phyloP scores from a whole-genome alignment of 2,797 vertebrate genomes.

The Babyrousa celebensis region DNA sequence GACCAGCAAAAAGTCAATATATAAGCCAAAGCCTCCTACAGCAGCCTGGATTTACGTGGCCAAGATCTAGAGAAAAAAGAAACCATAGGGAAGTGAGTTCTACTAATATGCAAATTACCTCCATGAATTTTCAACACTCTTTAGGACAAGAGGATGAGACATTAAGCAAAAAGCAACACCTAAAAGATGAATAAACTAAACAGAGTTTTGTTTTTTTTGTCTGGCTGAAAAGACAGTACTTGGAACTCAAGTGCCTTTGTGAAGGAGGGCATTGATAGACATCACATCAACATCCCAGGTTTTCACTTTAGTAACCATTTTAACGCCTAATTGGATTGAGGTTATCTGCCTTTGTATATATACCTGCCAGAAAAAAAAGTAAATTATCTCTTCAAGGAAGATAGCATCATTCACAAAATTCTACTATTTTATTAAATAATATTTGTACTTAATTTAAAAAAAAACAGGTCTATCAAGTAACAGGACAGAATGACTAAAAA shows the following conservation, averaged over 20 bases:
- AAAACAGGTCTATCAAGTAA: background rate
- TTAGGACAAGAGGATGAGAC: slow-evolving; percentile 16
- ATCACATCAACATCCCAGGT: background rate
- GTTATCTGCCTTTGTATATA: background rate
- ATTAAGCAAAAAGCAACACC: background rate
- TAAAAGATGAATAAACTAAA: background rate
- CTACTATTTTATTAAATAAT: background rate
- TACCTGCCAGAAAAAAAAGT: background rate
- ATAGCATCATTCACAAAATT: slow-evolving; percentile 14
- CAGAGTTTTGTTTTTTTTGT: background rate
- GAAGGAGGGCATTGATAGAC: background rate
- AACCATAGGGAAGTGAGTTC: background rate
- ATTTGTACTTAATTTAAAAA: background rate
- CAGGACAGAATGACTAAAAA: background rate
- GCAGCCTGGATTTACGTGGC: background rate
- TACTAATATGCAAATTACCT: background rate
- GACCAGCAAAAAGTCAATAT: background rate
- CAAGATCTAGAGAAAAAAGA: slow-evolving; percentile 1
- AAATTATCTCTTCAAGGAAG: background rate
- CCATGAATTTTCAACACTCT: background rate
- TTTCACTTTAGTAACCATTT: background rate
- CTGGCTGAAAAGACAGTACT: background rate
- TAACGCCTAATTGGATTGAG: background rate
- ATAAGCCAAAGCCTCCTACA: slow-evolving; percentile 9
- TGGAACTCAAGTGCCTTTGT: background rate